Percentiles rank a stretch among this genome's conserved stretches.
Evolutionary conservation across 2,888 invertebrate genomes (phyloP).

Genomic region (Oegoconia quadripuncta): DNA sequence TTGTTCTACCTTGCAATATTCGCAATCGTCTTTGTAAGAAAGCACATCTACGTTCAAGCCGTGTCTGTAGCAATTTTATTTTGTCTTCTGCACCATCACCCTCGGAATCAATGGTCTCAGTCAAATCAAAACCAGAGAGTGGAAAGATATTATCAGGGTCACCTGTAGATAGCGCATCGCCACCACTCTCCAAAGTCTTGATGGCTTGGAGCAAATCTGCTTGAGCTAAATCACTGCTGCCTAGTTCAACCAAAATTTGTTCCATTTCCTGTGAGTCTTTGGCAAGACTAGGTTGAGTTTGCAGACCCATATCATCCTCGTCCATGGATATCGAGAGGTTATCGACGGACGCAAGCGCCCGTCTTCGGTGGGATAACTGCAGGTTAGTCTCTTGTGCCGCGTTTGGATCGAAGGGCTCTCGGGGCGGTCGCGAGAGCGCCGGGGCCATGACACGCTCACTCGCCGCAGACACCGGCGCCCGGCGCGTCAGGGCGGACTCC

Average conservation of each 20-base stretch:
- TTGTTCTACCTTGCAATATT: conserved; percentile 85
- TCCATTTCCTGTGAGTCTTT: conserved; percentile 83
- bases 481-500: conserved; percentile 62
- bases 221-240: conserved; percentile 78
- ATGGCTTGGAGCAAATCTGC: conserved; percentile 87
- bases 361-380: conserved; percentile 47
- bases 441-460: conserved; percentile 92
- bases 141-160: conserved; percentile 74
- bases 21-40: conserved; percentile 85
- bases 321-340: conserved; percentile 77
- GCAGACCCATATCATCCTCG: conserved; percentile 79
- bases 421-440: conserved; percentile 89
- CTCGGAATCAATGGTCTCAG: conserved; percentile 75
- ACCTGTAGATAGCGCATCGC: conserved; percentile 59
- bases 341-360: conserved; percentile 73
- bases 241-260: conserved; percentile 81
- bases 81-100: conserved; percentile 74
- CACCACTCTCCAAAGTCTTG: conserved; percentile 83
- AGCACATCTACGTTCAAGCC: conserved; percentile 84
- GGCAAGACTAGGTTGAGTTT: conserved; percentile 75
- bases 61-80: conserved; percentile 75
- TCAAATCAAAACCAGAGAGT: conserved; percentile 59
- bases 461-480: conserved; percentile 69
- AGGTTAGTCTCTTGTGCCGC: conserved; percentile 44
- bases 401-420: conserved; percentile 51